Percentiles rank a stretch among this genome's conserved stretches.
Conservation (phyloP, 2,888 invertebrate genomes). For the Drosophila testacea region DNA sequence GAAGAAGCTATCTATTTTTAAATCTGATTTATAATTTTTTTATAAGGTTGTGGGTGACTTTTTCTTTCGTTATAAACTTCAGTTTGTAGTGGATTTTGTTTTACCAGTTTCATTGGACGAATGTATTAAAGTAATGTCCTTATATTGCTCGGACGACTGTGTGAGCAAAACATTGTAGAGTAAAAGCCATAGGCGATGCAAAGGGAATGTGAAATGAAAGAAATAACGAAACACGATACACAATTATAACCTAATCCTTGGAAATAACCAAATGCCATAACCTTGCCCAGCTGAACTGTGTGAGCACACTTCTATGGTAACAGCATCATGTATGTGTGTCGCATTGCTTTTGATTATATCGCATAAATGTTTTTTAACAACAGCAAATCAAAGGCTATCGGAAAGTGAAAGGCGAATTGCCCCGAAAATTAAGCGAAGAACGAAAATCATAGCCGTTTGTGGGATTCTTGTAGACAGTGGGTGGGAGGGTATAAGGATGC, state of each 20-base stretch:
- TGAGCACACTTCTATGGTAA: slow-evolving; percentile 47
- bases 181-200: slow-evolving; percentile 4
- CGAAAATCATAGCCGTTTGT: slow-evolving; percentile 54
- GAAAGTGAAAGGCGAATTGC: slow-evolving; percentile 41
- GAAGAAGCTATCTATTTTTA: no score
- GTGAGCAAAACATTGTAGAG: neutral
- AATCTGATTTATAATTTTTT: no score
- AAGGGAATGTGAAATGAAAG: slow-evolving; percentile 54
- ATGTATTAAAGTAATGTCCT: neutral
- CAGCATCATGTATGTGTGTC: slow-evolving; percentile 56
- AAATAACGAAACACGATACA: slow-evolving; percentile 72
- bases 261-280: slow-evolving; percentile 74
- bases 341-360: slow-evolving; percentile 75
- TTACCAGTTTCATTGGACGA: neutral
- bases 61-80: neutral
- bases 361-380: slow-evolving; percentile 80
- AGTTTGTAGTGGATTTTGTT: neutral
- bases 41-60: no score
- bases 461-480: slow-evolving; percentile 28
- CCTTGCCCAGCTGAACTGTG: slow-evolving; percentile 47
- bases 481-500: neutral
- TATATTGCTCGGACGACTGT: slow-evolving; percentile 17
- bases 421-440: slow-evolving; percentile 46
- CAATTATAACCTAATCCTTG: slow-evolving; percentile 77
- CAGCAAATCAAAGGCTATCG: slow-evolving; percentile 72